phyloP scores from a whole-genome alignment of 2,888 invertebrate genomes.

The Phortica okadai region DNA sequence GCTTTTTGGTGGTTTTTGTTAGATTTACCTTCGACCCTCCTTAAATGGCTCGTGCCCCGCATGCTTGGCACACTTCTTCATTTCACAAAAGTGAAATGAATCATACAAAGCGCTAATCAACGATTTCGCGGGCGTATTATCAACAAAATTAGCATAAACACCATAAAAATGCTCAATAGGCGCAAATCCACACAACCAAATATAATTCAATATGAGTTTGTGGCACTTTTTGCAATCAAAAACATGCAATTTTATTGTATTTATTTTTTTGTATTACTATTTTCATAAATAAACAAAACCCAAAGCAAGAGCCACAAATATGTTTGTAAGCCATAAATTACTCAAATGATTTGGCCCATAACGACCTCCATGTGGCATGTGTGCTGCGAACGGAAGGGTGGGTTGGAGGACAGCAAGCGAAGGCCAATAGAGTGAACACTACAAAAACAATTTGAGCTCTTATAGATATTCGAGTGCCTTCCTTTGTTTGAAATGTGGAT shows the following conservation, averaged over 20 bases:
- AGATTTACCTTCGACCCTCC: too few relatives aligned
- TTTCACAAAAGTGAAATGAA: conserved; percentile 43
- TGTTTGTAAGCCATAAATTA: conserved; percentile 70
- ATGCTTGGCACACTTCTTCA: conserved; percentile 50
- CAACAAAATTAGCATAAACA: conserved; percentile 60
- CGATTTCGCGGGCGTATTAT: conserved; percentile 64
- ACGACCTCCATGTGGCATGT: conserved; percentile 62
- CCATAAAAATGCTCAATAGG: conserved; percentile 18
- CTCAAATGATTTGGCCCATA: conserved; percentile 70
- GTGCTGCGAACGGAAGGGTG: not conserved
- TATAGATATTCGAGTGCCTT: not conserved
- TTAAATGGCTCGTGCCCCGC: not conserved
- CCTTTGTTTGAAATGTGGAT: not conserved
- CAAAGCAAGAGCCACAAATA: conserved; percentile 40
- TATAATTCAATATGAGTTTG: conserved; percentile 8
- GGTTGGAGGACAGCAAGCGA: conserved; percentile 16
- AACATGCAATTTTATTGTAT: conserved; percentile 1
- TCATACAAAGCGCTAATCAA: conserved; percentile 29
- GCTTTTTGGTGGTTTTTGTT: too few relatives aligned
- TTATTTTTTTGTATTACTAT: not conserved
- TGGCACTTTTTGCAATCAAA: conserved; percentile 37
- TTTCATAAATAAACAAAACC: too few relatives aligned
- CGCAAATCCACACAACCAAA: conserved; percentile 37
- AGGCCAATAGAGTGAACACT: not conserved
- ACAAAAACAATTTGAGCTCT: not conserved